These are phyloP conservation scores for Colistium nudipinnis DNA, from an alignment of 2,113 vertebrate genomes.

Conservation along the genomic window DNA sequence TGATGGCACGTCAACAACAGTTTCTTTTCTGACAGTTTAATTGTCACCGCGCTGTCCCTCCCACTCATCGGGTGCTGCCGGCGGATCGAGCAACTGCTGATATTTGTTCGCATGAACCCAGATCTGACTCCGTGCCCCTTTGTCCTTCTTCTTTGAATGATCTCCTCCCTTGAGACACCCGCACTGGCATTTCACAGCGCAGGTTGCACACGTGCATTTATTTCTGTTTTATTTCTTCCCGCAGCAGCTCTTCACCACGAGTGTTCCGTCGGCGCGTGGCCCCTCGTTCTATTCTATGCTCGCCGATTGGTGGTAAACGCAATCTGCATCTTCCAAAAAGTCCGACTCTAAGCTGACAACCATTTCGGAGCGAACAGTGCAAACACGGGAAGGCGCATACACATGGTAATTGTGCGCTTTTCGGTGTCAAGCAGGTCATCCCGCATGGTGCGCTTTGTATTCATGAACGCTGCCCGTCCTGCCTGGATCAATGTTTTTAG, in stretches of 20 bases:
- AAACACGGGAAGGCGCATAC: constrained; percentile 62
- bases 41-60: constrained; percentile 19
- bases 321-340: constrained; percentile 46
- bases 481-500: constrained; percentile 58
- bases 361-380: constrained; percentile 28
- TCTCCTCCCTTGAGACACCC: constrained; percentile 23
- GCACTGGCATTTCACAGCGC: constrained; percentile 19
- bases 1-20: constrained; percentile 27
- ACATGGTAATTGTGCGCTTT: constrained; percentile 64
- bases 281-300: constrained; percentile 16
- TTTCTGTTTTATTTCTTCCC: constrained; percentile 25
- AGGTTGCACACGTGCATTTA: constrained; percentile 39
- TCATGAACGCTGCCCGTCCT: constrained; percentile 62
- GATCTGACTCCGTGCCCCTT: constrained; percentile 1
- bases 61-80: constrained; percentile 13
- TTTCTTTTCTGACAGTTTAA: constrained; percentile 48
- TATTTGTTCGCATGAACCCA: constrained; percentile 35
- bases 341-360: constrained; percentile 41
- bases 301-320: not conserved
- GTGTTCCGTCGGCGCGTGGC: no score
- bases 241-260: no score
- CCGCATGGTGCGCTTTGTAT: constrained; percentile 66
- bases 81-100: constrained; percentile 13
- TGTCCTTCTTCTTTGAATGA: constrained; percentile 38
- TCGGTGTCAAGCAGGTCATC: constrained; percentile 62